Evolutionary conservation across 2,888 invertebrate genomes (phyloP).

Genomic region (Apotomis capreana): DNA sequence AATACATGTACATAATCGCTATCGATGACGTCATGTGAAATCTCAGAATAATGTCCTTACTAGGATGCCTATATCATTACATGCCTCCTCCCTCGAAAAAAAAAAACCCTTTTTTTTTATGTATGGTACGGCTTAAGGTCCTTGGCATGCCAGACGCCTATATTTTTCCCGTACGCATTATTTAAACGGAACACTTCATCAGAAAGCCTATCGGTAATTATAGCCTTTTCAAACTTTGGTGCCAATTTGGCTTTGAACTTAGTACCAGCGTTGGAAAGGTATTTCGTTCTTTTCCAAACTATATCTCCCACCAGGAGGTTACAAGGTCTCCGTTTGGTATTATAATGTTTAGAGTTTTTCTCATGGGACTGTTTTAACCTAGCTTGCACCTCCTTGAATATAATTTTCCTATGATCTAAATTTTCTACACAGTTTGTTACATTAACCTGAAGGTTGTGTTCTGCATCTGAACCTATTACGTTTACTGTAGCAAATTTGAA

Average conservation of each 20-base stretch:
- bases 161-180: constrained; percentile 35
- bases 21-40: too few relatives aligned
- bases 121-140: neutral
- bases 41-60: too few relatives aligned
- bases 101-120: neutral
- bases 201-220: constrained; percentile 19
- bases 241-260: constrained; percentile 38
- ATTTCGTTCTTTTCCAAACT: constrained; percentile 44
- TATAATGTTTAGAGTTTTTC: neutral
- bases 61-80: neutral
- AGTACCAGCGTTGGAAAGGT: constrained; percentile 37
- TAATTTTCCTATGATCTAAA: neutral
- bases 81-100: constrained; percentile 2
- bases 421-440: neutral
- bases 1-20: too few relatives aligned
- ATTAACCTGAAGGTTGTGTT: too few relatives aligned
- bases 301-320: constrained; percentile 18
- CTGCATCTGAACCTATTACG: too few relatives aligned
- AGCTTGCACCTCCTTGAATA: neutral
- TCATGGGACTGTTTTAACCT: neutral
- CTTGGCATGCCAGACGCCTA: constrained; percentile 31
- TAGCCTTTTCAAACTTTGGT: constrained; percentile 41
- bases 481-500: neutral
- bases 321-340: neutral
- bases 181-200: constrained; percentile 34